Percentiles rank a stretch among this genome's conserved stretches.
These are phyloP conservation scores for Stenotaenia linearis DNA, from an alignment of 2,888 invertebrate species.

Conservation along the genomic window DNA sequence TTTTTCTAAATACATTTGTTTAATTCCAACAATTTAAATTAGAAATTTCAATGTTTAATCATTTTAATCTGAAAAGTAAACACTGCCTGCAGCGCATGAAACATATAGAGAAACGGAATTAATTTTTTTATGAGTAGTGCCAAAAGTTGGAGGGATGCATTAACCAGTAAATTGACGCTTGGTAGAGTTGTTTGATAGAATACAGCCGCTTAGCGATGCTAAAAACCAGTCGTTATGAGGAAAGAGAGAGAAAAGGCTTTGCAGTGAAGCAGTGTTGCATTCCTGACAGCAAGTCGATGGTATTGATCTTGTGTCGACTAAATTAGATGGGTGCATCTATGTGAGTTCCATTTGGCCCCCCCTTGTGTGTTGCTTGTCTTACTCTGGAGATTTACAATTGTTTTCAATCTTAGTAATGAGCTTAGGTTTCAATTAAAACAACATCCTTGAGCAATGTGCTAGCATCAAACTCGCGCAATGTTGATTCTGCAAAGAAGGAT, in stretches of 20 bases:
- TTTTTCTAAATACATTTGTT: too few relatives aligned
- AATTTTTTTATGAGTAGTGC: too few relatives aligned
- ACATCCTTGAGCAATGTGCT: background rate
- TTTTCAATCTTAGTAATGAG: slow-evolving; percentile 9
- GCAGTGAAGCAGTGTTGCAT: background rate
- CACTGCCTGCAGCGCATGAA: too few relatives aligned
- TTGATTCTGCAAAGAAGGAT: background rate
- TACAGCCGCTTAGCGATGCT: background rate
- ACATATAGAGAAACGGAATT: too few relatives aligned
- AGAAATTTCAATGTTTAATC: too few relatives aligned
- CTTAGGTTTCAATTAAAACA: background rate
- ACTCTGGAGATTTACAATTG: background rate
- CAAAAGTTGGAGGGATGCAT: background rate
- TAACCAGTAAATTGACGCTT: background rate
- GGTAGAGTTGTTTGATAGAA: background rate
- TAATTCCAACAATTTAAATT: too few relatives aligned
- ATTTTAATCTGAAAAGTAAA: too few relatives aligned
- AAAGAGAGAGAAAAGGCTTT: background rate
- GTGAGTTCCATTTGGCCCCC: background rate
- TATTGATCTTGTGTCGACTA: slow-evolving; percentile 4
- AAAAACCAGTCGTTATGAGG: background rate
- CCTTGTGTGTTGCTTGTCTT: slow-evolving; percentile 4
- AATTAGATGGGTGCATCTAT: slow-evolving; percentile 9
- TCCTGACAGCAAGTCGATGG: background rate
- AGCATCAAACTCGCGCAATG: background rate